Percentiles rank a stretch among this genome's conserved stretches.
Evolutionary conservation across 2,797 vertebrate species (phyloP).

Genomic region (Rhodeus uyekii): DNA sequence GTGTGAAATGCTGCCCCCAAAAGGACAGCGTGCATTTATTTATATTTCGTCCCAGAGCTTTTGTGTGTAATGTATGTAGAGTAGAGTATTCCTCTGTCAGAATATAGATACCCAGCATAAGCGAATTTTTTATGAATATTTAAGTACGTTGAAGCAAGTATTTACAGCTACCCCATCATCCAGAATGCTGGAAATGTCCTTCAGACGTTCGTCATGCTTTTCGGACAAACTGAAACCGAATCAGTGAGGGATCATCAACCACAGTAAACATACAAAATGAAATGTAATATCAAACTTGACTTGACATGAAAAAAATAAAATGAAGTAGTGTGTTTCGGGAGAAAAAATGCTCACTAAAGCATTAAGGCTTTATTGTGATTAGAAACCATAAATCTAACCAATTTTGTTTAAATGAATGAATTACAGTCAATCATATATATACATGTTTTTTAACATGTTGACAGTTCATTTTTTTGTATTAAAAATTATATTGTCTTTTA

Average conservation of each 20-base stretch:
- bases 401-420: neutral
- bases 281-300: slow-evolving; percentile 27
- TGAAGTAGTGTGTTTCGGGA: neutral
- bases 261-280: slow-evolving; percentile 50
- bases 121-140: slow-evolving; percentile 1
- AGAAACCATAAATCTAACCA: neutral
- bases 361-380: neutral
- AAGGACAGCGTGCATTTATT: neutral
- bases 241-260: slow-evolving; percentile 27
- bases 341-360: neutral
- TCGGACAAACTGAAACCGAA: slow-evolving; percentile 42
- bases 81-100: neutral
- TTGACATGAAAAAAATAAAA: neutral
- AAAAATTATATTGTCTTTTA: neutral
- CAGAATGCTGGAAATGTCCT: slow-evolving; percentile 45
- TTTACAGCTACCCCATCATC: slow-evolving; percentile 11
- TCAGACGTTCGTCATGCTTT: slow-evolving; percentile 51
- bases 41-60: neutral
- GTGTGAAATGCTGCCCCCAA: slow-evolving; percentile 34
- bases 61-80: neutral
- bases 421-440: neutral
- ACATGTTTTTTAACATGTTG: neutral
- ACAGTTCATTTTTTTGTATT: neutral
- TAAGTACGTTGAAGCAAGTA: slow-evolving; percentile 1
- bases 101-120: neutral